Base-by-base conservation (phyloP, 1,140 invertebrate species). In the Charaxes varanes region DNA sequence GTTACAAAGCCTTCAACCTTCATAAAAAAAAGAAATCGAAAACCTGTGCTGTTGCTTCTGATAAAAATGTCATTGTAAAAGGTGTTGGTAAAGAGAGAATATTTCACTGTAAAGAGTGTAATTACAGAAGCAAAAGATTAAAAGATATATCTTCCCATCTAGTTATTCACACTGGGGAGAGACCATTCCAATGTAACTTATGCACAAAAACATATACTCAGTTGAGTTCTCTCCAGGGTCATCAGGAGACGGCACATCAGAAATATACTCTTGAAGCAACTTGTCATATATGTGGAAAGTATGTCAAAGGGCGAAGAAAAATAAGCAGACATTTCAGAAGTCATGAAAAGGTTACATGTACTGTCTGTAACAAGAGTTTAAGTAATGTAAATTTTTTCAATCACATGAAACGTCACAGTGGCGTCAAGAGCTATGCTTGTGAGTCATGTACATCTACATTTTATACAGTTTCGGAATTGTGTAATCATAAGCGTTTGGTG, bases 201-300 rank as follows among this genome's bases (percentile, higher is more conserved):
- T 81, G 77, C 40, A 31, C 31, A 0, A 65, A 62, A 8, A 46
- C 35, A 4, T 79, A 55, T 10, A 64, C 71, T 3, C 77, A 81
- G 11, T 44, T 46, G 7, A 57, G 58, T 17, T 62, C 70, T 0
- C 40, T 79, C 0, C 51, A 65, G 33, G 21, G 33, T 2, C 77
- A 81, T 38, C 51, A 55, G 34, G 70, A 81, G 41, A 11, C 13
- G 2, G 30, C 37, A 4, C 77, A 81, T 15, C 58, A 65, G 4
- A 41, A 62, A 3, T 65, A 62, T 28, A 47, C 51, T 37, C 21
- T 57, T 4, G 56, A 69, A 49, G 44, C 55, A 2, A 68, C 69
- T 6, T 81, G 77, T 36, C 61, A 77, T 3, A 54, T 52, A 6
- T 81, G 74, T 38, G 73, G 73, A 0, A 71, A 77, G 40, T 41